phyloP scores from a whole-genome alignment of 1,140 invertebrate genomes.

The Dreissena polymorpha region DNA sequence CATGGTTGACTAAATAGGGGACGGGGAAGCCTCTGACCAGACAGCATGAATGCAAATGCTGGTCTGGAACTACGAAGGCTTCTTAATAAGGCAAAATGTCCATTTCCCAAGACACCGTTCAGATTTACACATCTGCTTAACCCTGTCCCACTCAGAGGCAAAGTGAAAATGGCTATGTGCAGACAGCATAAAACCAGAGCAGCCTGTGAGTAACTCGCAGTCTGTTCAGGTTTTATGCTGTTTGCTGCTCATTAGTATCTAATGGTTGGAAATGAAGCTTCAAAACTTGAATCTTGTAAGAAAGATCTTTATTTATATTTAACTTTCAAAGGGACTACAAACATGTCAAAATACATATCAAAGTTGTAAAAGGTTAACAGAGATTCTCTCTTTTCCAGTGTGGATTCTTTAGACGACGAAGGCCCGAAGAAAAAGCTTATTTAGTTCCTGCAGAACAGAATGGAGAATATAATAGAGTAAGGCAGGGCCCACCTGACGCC shows the following conservation, averaged over 20 bases:
- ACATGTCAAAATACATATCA: too few species aligned
- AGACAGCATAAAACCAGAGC: too few species aligned
- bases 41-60: neutral
- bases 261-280: too few species aligned
- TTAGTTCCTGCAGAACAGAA: constrained; percentile 35
- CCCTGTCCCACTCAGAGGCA: too few species aligned
- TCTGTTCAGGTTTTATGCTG: too few species aligned
- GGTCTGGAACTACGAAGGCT: neutral
- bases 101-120: neutral
- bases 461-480: constrained; percentile 43
- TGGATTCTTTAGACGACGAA: constrained; percentile 70
- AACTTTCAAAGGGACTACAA: too few species aligned
- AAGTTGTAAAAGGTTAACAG: neutral
- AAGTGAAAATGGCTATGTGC: too few species aligned
- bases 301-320: too few species aligned
- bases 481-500: neutral
- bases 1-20: neutral
- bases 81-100: neutral
- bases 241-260: too few species aligned
- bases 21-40: neutral
- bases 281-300: too few species aligned
- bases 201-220: too few species aligned
- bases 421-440: constrained; percentile 58
- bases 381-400: constrained; percentile 63
- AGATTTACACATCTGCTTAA: neutral